phyloP scores from a whole-genome alignment of 2,797 vertebrate species.

The Arctocebus calabarensis region DNA sequence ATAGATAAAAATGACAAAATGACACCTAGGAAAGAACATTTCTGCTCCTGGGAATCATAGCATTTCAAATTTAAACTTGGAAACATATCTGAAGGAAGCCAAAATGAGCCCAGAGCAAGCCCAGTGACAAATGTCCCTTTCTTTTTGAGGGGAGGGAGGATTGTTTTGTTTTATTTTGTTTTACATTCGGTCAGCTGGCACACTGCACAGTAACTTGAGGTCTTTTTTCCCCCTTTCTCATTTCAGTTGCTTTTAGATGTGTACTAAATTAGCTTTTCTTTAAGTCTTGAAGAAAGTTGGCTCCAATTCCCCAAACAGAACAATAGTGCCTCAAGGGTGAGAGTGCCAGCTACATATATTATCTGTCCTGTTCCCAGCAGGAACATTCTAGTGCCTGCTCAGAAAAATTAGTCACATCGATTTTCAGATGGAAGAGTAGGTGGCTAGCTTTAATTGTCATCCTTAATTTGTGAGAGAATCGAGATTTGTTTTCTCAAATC shows the following conservation, averaged over 20 bases:
- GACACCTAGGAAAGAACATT: conserved; percentile 59
- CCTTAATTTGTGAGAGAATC: conserved; percentile 59
- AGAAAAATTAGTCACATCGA: conserved; percentile 79
- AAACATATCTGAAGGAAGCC: conserved; percentile 43
- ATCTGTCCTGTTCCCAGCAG: conserved; percentile 83
- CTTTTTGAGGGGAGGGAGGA: neutral
- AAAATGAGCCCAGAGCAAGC: neutral
- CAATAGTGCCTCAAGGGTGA: conserved; percentile 75
- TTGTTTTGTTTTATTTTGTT: conserved; percentile 57
- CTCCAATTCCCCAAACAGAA: conserved; percentile 44
- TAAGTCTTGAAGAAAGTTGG: conserved; percentile 67
- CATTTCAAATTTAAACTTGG: conserved; percentile 63
- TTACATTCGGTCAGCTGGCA: conserved; percentile 65
- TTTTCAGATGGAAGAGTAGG: neutral
- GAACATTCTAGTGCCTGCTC: conserved; percentile 74
- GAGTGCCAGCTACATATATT: conserved; percentile 82
- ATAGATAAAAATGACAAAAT: conserved; percentile 60
- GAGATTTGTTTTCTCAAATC: conserved; percentile 20
- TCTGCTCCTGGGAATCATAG: conserved; percentile 50
- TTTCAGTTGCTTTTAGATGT: conserved; percentile 81
- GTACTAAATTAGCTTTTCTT: conserved; percentile 79
- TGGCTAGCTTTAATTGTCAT: conserved; percentile 26
- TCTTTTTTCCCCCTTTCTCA: conserved; percentile 67
- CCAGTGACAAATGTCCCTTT: neutral
- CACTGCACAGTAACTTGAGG: conserved; percentile 57